Evolutionary conservation across 2,113 vertebrate species (phyloP).

Genomic region (Dromas ardeola): DNA sequence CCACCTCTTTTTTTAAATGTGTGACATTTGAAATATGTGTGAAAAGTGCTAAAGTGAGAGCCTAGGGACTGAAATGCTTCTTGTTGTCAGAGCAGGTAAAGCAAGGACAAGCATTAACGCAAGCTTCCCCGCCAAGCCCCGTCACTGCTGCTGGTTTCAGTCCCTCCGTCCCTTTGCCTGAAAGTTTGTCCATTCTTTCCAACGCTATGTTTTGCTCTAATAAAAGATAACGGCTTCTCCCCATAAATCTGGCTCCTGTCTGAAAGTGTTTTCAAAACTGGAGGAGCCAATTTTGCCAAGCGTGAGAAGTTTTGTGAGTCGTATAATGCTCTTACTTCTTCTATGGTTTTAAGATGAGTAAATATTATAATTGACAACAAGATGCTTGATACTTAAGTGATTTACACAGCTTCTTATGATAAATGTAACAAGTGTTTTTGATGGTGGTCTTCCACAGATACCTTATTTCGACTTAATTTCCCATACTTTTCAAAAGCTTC

Average conservation of each 20-base stretch:
- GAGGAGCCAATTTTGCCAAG: background rate
- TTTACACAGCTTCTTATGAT: background rate
- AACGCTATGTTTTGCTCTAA: background rate
- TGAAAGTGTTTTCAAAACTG: background rate
- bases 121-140: background rate
- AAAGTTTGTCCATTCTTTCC: background rate
- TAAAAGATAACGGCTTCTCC: background rate
- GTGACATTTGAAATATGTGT: conserved; percentile 22
- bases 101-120: background rate
- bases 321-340: background rate
- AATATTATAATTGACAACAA: background rate
- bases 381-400: background rate
- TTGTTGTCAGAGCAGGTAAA: background rate
- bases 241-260: background rate
- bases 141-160: background rate
- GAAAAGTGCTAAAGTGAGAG: conserved; percentile 24
- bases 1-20: conserved; percentile 25
- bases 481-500: background rate
- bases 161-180: background rate
- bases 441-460: background rate
- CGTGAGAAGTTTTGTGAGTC: background rate
- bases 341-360: background rate
- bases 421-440: background rate
- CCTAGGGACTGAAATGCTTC: background rate
- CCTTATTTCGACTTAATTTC: background rate